These are phyloP conservation scores for Trachymyrmex septentrionalis DNA, from an alignment of 1,140 invertebrate genomes.

Conservation along the genomic window DNA sequence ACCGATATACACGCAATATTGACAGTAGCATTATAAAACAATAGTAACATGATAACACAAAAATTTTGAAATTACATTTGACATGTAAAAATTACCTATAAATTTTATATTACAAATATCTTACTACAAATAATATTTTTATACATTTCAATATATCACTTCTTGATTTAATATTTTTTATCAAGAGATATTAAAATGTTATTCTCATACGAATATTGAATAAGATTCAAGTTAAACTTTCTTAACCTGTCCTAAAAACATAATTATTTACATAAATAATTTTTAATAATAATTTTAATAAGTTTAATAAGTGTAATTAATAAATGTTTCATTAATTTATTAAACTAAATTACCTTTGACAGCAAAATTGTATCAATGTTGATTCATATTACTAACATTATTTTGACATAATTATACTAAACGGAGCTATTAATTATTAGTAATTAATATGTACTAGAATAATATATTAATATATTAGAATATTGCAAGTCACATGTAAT, in stretches of 20 bases:
- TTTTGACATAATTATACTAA: conserved; percentile 18
- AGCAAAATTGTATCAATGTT: not conserved
- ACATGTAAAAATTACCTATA: not conserved
- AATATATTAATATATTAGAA: conserved; percentile 8
- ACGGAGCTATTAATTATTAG: conserved; percentile 20
- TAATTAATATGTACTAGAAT: not conserved
- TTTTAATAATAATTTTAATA: conserved; percentile 25
- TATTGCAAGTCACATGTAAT: not conserved
- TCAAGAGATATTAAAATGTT: not conserved
- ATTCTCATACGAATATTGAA: not conserved
- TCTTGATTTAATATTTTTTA: not conserved
- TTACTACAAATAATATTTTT: not conserved
- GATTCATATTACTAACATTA: conserved; percentile 13
- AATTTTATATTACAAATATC: not conserved
- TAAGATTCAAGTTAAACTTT: not conserved
- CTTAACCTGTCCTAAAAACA: not conserved
- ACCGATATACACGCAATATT: not conserved
- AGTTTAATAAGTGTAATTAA: too few species aligned
- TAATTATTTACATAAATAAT: not conserved
- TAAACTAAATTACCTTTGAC: not conserved
- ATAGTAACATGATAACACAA: not conserved
- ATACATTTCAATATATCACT: not conserved
- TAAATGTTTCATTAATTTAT: not conserved
- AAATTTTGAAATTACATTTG: not conserved
- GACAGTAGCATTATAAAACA: not conserved